Evolutionary conservation across 2,113 vertebrate genomes (phyloP), one percentile per base, ranked within the genome.

Genomic region (Gnathonemus echidnorhynchus): DNA sequence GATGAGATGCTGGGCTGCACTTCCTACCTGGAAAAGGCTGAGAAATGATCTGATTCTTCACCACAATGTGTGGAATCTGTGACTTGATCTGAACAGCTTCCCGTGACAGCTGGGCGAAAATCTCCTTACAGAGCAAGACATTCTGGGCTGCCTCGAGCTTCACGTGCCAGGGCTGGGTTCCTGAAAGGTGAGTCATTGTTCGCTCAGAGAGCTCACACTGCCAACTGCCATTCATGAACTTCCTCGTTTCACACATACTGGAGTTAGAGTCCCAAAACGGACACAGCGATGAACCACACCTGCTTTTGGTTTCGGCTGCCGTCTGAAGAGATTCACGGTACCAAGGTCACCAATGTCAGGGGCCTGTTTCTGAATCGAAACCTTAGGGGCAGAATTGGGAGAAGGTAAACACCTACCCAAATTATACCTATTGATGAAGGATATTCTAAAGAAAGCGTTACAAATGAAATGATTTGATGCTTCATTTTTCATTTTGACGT

Each of bases 1-100:
- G 35, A 45, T 46, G 9, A 46, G 45, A 31, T 10, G n/a, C 45
- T 13, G 10, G 31, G 49, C n/a, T 48, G 50, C 19, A 0, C 11
- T 50, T 77, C 94, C 92, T 93, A 99, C 98, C 98, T 96, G 98
- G 98, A 85, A 99, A 99, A 0, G 98, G 98, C 92, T 99, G 98
- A 0, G 98, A 99, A 90, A 99, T 98, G 17, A 99, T 99, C 94
- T 99, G 98, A 93, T 99, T 99, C 95, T 99, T 99, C 92, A 99
- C 98, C 24, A 99, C 98, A 85, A 99, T 99, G 95, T 99, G 98
- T 92, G 98, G 98, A 90, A 99, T 98, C 94, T 98, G 98, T 27
- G 98, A 99, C 93, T 99, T 99, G 92, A 99, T 98, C 95, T 99
- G 98, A 90, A 99, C 98, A 0, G 98, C 98, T 94, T 99, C 98